phyloP scores from a whole-genome alignment of 2,113 vertebrate species.

The Felis chaus region DNA sequence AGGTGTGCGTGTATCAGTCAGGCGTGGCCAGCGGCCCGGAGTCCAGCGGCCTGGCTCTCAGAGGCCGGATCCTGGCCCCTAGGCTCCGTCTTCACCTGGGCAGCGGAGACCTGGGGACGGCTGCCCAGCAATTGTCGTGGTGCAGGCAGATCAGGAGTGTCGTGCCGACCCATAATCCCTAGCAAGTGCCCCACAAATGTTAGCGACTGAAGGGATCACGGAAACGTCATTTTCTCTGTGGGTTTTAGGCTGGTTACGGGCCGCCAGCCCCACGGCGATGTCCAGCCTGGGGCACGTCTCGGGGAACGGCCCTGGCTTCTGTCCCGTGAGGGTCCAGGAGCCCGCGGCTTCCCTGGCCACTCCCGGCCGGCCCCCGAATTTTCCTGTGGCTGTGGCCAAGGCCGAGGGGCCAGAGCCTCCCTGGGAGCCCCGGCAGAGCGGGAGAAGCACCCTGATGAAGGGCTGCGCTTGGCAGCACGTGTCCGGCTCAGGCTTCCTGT shows the following conservation, averaged over 20 bases:
- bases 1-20: neutral
- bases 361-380: neutral
- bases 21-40: neutral
- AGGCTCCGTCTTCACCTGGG: too few relatives aligned
- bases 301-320: neutral
- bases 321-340: neutral
- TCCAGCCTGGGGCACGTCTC: neutral
- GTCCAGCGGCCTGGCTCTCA: neutral
- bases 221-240: neutral
- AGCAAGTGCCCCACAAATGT: neutral
- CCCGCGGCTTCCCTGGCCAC: neutral
- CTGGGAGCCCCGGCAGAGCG: neutral
- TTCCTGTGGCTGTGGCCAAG: too few relatives aligned
- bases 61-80: too few relatives aligned
- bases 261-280: rapidly evolving
- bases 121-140: neutral
- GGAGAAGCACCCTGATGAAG: neutral
- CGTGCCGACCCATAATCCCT: neutral
- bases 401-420: neutral
- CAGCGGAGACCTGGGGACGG: neutral
- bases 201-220: rapidly evolving
- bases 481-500: neutral
- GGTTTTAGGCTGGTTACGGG: neutral
- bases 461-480: neutral
- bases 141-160: neutral